phyloP scores from a whole-genome alignment of 2,888 invertebrate species.

The Ischnura elegans region DNA sequence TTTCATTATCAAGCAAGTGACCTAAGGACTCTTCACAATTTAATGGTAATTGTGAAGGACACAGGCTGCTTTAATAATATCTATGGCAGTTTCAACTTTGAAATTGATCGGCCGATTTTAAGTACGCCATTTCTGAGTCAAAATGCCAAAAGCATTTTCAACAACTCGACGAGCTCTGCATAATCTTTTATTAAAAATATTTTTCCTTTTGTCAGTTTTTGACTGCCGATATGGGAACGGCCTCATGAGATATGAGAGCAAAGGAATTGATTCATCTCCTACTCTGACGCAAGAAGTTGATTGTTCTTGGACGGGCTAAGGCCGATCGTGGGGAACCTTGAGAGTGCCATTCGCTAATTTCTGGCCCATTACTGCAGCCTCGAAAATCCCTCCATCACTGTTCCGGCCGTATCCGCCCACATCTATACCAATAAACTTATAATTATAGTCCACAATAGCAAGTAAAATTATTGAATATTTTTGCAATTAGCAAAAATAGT shows the following conservation, averaged over 20 bases:
- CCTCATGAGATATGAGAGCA: not conserved
- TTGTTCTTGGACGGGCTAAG: not conserved
- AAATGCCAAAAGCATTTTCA: conserved; percentile 10
- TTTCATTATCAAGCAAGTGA: too few species aligned
- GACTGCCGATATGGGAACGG: not conserved
- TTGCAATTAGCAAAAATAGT: not conserved
- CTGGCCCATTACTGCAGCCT: not conserved
- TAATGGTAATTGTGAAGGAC: not conserved
- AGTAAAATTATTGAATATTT: not conserved
- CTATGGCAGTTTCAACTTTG: not conserved
- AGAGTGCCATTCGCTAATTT: not conserved
- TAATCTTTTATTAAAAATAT: not conserved
- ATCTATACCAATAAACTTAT: conserved; percentile 1
- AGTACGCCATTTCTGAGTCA: not conserved
- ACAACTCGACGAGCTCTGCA: not conserved
- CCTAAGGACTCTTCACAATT: not conserved
- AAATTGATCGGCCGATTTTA: not conserved
- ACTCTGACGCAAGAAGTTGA: not conserved
- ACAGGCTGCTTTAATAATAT: not conserved
- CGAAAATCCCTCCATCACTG: conserved; percentile 14
- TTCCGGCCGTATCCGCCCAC: not conserved
- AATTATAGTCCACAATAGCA: not conserved
- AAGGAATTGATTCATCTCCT: not conserved
- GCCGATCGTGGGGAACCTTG: not conserved
- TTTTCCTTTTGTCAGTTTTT: not conserved